These are phyloP conservation scores for Leptopterna dolabrata DNA, from an alignment of 2,888 invertebrate genomes.

Conservation along the genomic window DNA sequence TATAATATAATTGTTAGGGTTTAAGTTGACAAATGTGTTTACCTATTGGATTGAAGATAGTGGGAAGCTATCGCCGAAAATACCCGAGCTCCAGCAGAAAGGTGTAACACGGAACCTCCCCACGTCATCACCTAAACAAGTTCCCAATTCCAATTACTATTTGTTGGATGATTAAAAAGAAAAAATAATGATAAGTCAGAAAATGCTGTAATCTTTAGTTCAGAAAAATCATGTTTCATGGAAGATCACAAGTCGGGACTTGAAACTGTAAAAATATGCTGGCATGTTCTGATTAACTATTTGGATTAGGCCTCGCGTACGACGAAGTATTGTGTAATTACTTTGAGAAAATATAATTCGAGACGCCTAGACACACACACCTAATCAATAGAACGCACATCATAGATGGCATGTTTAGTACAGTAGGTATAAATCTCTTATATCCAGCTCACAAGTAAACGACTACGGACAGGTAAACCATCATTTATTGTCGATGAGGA, in stretches of 20 bases:
- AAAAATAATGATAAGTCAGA: slow-evolving; percentile 6
- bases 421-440: too few relatives aligned
- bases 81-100: slow-evolving; percentile 54
- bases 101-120: slow-evolving; percentile 52
- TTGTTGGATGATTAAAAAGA: slow-evolving; percentile 12
- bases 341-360: too few relatives aligned
- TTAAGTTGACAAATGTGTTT: slow-evolving; percentile 52
- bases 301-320: too few relatives aligned
- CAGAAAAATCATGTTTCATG: not conserved
- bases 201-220: not conserved
- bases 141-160: slow-evolving; percentile 50
- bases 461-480: too few relatives aligned
- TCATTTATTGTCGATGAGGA: too few relatives aligned
- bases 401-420: too few relatives aligned
- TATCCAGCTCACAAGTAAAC: too few relatives aligned
- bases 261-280: not conserved
- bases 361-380: too few relatives aligned
- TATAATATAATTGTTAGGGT: slow-evolving; percentile 52
- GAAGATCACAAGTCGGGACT: not conserved
- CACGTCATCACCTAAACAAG: slow-evolving; percentile 53
- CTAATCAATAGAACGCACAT: too few relatives aligned
- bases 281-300: too few relatives aligned
- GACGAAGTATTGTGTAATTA: too few relatives aligned
- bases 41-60: slow-evolving; percentile 54
- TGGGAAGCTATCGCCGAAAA: slow-evolving; percentile 52